Percentiles rank a stretch among this genome's conserved stretches.
Evolutionary conservation across 2,888 invertebrate species (phyloP).

Genomic region (Eupsilia transversa): DNA sequence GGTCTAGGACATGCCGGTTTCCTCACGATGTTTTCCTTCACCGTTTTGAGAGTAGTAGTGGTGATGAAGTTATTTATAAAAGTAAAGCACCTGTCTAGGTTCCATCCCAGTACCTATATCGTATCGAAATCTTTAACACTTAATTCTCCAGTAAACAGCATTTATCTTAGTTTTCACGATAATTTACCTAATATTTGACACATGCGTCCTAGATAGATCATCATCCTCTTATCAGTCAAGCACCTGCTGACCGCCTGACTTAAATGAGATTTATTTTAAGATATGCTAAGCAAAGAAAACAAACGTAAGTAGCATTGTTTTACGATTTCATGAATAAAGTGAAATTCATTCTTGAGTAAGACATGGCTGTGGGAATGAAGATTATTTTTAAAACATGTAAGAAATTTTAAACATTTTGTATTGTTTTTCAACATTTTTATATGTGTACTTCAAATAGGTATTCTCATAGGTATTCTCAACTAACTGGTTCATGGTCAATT

Average conservation of each 20-base stretch:
- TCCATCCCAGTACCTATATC: not conserved
- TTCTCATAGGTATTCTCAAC: not conserved
- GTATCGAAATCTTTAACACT: not conserved
- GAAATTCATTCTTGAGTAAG: constrained; percentile 12
- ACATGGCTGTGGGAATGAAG: not conserved
- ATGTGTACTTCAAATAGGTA: not conserved
- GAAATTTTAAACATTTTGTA: constrained; percentile 3
- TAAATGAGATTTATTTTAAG: not conserved
- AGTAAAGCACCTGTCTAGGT: no score
- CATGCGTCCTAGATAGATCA: constrained; percentile 14
- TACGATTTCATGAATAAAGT: constrained; percentile 20
- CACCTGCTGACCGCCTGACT: constrained; percentile 29
- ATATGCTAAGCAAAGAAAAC: constrained; percentile 22
- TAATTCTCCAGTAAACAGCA: not conserved
- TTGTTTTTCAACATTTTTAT: not conserved
- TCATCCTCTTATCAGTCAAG: constrained; percentile 23
- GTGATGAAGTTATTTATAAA: no score
- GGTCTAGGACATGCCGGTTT: no score
- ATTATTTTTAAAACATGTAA: constrained; percentile 5
- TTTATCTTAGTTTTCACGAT: not conserved
- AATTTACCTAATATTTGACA: constrained; percentile 1
- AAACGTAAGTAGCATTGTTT: constrained; percentile 9
- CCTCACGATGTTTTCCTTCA: no score
- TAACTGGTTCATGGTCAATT: not conserved
- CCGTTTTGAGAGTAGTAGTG: no score